Conservation (phyloP, 1,140 invertebrate species). For the Pteromalus puparum region DNA sequence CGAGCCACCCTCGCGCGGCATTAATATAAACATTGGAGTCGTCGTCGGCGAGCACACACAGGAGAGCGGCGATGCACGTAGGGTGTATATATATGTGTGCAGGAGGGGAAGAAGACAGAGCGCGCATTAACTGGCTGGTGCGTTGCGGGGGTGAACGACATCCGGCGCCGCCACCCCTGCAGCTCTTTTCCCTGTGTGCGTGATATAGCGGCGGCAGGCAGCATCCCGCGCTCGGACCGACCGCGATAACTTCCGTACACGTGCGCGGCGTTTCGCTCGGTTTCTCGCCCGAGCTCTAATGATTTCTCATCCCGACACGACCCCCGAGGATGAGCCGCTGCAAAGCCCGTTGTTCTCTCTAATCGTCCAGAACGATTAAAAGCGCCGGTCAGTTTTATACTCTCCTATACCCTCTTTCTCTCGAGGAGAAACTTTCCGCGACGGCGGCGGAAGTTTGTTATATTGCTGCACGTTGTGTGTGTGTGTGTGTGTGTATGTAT, state of each 20-base stretch:
- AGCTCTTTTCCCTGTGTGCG: not conserved
- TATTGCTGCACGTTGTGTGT: too few relatives aligned
- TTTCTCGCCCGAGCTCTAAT: slow-evolving; percentile 55
- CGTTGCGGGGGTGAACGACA: slow-evolving; percentile 49
- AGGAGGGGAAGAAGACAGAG: slow-evolving; percentile 45
- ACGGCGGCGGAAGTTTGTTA: not conserved
- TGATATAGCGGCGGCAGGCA: slow-evolving; percentile 43
- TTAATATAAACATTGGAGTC: slow-evolving; percentile 69
- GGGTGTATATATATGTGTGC: too few relatives aligned
- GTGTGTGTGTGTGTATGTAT: too few relatives aligned
- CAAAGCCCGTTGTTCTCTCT: slow-evolving; percentile 38
- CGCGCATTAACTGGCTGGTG: slow-evolving; percentile 64
- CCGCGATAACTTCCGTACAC: slow-evolving; percentile 60
- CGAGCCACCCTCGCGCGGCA: slow-evolving; percentile 52
- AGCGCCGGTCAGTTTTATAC: not conserved
- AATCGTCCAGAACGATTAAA: slow-evolving; percentile 58
- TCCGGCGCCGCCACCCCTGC: not conserved
- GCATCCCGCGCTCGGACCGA: slow-evolving; percentile 42
- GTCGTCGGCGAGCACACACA: slow-evolving; percentile 59
- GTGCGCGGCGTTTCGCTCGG: slow-evolving; percentile 51
- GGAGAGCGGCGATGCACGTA: too few relatives aligned
- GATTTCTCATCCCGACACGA: slow-evolving; percentile 22
- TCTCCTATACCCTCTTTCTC: not conserved
- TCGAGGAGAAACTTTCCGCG: not conserved
- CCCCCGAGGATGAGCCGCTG: not conserved